phyloP scores from a whole-genome alignment of 2,113 vertebrate species.

The Hippocampus comes region DNA sequence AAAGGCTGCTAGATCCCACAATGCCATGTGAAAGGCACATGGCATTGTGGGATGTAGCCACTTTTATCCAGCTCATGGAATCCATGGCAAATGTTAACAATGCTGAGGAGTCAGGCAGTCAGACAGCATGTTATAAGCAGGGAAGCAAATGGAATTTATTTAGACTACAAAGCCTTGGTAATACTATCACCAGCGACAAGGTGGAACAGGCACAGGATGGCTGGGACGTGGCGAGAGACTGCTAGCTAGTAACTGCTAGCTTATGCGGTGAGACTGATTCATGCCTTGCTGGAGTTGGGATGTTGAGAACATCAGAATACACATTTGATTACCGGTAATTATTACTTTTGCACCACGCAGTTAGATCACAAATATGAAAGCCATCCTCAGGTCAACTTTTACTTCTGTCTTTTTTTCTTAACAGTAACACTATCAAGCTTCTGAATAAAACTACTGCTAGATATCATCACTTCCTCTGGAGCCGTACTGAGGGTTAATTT shows the following conservation, averaged over 20 bases:
- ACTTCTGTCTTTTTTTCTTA: not conserved
- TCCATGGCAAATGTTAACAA: not conserved
- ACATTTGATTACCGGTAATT: not conserved
- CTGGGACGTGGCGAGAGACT: not conserved
- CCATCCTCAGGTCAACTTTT: not conserved
- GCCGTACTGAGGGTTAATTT: not conserved
- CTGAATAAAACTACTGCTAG: not conserved
- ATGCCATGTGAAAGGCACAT: not conserved
- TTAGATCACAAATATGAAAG: not conserved
- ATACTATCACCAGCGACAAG: not conserved
- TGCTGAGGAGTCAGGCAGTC: not conserved
- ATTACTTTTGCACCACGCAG: not conserved
- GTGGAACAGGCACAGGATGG: not conserved
- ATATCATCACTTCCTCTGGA: not conserved
- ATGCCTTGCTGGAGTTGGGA: not conserved
- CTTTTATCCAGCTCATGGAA: not conserved
- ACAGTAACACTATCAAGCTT: not conserved
- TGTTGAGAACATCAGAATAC: not conserved
- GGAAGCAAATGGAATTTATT: not conserved
- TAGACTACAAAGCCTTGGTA: not conserved
- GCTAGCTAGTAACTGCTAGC: not conserved
- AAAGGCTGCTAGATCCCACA: not conserved
- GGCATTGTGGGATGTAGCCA: not conserved
- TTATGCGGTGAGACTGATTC: not conserved
- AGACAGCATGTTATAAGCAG: not conserved